Percentiles rank a stretch among this genome's conserved stretches.
These are phyloP conservation scores for Dicyrtoma fusca DNA, from an alignment of 2,888 invertebrate species.

Conservation along the genomic window DNA sequence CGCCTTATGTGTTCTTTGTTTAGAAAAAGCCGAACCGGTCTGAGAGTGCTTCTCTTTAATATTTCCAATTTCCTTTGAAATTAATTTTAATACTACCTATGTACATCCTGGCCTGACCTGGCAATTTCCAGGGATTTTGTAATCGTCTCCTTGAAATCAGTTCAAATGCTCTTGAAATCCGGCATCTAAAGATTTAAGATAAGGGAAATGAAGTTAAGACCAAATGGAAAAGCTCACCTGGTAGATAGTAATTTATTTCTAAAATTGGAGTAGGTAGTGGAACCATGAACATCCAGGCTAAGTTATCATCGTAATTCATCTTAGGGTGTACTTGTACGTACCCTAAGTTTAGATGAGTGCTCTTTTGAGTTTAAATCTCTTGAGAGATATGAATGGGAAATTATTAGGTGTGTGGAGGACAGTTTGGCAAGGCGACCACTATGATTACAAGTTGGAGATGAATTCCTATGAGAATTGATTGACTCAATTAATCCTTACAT, in stretches of 20 bases:
- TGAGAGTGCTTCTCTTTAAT: neutral
- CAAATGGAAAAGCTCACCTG: neutral
- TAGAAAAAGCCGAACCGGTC: constrained; percentile 9
- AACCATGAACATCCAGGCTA: neutral
- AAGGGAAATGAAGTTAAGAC: too few relatives aligned
- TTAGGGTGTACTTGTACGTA: too few relatives aligned
- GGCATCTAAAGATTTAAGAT: too few relatives aligned
- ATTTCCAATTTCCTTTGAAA: constrained; percentile 6
- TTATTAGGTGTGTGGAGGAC: constrained; percentile 6
- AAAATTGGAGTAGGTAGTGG: neutral
- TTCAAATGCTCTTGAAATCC: too few relatives aligned
- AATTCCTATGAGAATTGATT: constrained; percentile 1
- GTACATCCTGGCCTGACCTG: neutral
- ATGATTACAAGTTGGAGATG: neutral
- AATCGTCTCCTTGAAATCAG: too few relatives aligned
- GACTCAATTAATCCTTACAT: constrained; percentile 2
- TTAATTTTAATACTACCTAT: neutral
- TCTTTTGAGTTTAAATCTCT: too few relatives aligned
- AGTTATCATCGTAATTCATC: neutral
- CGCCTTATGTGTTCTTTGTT: constrained; percentile 7
- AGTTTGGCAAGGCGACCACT: neutral
- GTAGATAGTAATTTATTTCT: neutral
- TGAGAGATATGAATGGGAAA: neutral
- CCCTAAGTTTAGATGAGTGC: too few relatives aligned
- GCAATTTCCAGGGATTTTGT: neutral